Evolutionary conservation across 2,888 invertebrate genomes (phyloP).

Genomic region (Rhamnusium bicolor): DNA sequence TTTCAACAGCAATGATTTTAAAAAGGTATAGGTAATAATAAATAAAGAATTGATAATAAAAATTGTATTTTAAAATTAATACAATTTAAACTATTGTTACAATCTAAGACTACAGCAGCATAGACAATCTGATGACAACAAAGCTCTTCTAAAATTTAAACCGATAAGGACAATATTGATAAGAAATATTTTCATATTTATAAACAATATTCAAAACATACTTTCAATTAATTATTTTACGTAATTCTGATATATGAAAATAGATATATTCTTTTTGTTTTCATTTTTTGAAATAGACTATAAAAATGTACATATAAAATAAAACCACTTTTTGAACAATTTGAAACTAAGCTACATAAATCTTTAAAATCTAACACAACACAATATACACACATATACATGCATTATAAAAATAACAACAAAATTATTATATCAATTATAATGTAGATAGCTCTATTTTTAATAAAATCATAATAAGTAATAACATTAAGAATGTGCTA

Average conservation of each 20-base stretch:
- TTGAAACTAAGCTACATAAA: constrained; percentile 42
- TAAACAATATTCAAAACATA: constrained; percentile 6
- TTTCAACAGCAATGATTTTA: background rate
- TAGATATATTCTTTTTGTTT: constrained; percentile 47
- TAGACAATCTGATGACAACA: constrained; percentile 55
- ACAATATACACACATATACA: constrained; percentile 55
- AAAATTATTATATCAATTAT: constrained; percentile 27
- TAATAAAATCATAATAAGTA: constrained; percentile 19
- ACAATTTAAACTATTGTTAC: constrained; percentile 53
- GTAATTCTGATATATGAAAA: constrained; percentile 46
- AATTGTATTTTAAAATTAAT: constrained; percentile 61
- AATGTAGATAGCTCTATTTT: constrained; percentile 28
- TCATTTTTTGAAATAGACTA: constrained; percentile 40
- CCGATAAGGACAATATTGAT: constrained; percentile 31
- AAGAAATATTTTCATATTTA: constrained; percentile 25
- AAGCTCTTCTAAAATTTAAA: constrained; percentile 46
- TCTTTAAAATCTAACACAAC: constrained; percentile 57
- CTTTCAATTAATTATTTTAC: constrained; percentile 20
- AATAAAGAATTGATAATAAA: constrained; percentile 55
- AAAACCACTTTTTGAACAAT: constrained; percentile 20
- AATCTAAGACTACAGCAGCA: constrained; percentile 56
- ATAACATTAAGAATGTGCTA: constrained; percentile 48
- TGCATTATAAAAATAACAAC: constrained; percentile 40
- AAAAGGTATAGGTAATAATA: constrained; percentile 21
- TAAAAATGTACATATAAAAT: constrained; percentile 44